These are phyloP conservation scores for Neodiprion virginianus DNA, from an alignment of 1,140 invertebrate species.

Conservation along the genomic window DNA sequence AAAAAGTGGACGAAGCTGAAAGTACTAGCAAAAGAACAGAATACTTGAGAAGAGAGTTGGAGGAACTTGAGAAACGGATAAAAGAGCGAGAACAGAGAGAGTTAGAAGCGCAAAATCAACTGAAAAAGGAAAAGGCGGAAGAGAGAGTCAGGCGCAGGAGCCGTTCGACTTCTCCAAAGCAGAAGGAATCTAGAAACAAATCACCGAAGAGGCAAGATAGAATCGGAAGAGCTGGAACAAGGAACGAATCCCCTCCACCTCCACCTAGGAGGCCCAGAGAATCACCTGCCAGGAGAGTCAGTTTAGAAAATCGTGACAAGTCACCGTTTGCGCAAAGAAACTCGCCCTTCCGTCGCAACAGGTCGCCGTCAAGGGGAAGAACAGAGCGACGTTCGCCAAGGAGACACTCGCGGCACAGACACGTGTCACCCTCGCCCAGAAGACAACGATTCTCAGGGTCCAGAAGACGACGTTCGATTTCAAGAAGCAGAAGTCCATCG, in stretches of 20 bases:
- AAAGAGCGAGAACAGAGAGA: constrained; percentile 16
- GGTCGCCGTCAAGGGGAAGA: constrained; percentile 37
- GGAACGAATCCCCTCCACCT: constrained; percentile 34
- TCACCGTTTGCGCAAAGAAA: constrained; percentile 25
- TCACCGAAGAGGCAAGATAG: constrained; percentile 40
- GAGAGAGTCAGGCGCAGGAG: constrained; percentile 8
- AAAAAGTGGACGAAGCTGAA: constrained; percentile 34
- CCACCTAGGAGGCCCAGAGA: constrained; percentile 40
- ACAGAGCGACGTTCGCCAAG: constrained; percentile 41
- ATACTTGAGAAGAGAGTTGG: constrained; percentile 16
- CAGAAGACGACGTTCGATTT: constrained; percentile 46
- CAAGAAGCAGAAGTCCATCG: constrained; percentile 48
- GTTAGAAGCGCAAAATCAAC: constrained; percentile 5
- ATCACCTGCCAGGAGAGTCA: constrained; percentile 24
- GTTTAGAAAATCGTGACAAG: constrained; percentile 4
- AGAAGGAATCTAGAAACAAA: constrained; percentile 21
- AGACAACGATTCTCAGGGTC: constrained; percentile 43
- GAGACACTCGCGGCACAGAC: constrained; percentile 44
- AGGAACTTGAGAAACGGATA: constrained; percentile 15
- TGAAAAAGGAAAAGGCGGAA: constrained; percentile 8
- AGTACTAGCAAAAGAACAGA: constrained; percentile 20
- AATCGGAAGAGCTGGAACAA: constrained; percentile 23
- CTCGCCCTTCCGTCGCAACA: constrained; percentile 29
- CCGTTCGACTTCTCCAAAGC: constrained; percentile 26
- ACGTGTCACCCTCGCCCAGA: constrained; percentile 43